phyloP scores from a whole-genome alignment of 2,888 invertebrate species.

The Macaria notata region DNA sequence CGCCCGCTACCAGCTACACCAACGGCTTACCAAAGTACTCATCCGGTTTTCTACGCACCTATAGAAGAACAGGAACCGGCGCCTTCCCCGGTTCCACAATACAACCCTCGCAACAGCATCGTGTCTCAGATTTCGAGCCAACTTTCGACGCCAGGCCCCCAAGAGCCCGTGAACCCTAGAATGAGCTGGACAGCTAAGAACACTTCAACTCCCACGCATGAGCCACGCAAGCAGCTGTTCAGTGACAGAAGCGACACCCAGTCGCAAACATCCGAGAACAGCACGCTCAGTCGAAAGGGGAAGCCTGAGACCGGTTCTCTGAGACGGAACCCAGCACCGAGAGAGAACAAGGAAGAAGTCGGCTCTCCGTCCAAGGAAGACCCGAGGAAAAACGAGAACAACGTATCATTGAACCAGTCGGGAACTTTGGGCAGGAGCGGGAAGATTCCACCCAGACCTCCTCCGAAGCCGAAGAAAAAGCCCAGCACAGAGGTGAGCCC shows the following conservation, averaged over 20 bases:
- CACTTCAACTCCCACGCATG: conserved; percentile 73
- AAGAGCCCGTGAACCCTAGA: conserved; percentile 72
- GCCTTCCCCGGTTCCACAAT: conserved; percentile 74
- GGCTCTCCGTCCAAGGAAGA: conserved; percentile 70
- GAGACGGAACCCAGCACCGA: conserved; percentile 57
- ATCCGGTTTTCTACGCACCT: conserved; percentile 74
- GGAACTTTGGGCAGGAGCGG: conserved; percentile 76
- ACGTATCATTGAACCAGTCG: conserved; percentile 63
- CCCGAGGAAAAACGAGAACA: conserved; percentile 59
- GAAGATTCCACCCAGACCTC: conserved; percentile 92
- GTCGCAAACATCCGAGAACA: conserved; percentile 61
- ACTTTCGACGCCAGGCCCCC: conserved; percentile 73
- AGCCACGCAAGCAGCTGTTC: conserved; percentile 68
- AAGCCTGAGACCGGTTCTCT: conserved; percentile 80
- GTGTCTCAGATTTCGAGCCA: conserved; percentile 76
- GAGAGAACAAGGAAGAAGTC: conserved; percentile 60
- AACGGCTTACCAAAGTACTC: conserved; percentile 64
- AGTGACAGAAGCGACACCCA: conserved; percentile 63
- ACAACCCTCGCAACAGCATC: conserved; percentile 75
- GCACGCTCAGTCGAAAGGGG: conserved; percentile 69
- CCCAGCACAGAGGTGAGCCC: conserved; percentile 80
- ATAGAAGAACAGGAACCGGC: conserved; percentile 80
- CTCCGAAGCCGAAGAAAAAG: conserved; percentile 92
- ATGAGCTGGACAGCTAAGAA: conserved; percentile 79
- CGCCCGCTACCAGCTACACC: conserved; percentile 86